phyloP scores from a whole-genome alignment of 2,797 vertebrate species.

The Siniperca undulata region DNA sequence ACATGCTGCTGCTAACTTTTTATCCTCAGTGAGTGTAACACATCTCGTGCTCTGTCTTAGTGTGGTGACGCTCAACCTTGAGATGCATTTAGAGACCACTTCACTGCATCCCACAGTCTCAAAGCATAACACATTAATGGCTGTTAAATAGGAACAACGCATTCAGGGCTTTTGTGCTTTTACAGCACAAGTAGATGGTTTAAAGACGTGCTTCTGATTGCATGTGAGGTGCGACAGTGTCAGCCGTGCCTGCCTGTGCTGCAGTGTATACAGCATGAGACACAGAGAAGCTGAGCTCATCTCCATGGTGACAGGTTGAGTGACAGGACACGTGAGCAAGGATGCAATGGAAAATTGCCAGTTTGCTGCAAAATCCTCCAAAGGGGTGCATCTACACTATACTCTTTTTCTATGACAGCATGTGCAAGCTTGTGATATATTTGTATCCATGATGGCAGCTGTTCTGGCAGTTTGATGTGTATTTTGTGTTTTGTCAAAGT shows the following conservation, averaged over 20 bases:
- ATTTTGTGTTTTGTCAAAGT: slow-evolving; percentile 25
- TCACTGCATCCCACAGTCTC: slow-evolving; percentile 6
- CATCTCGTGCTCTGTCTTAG: slow-evolving; percentile 18
- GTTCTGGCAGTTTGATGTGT: slow-evolving; percentile 11
- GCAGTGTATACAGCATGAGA: slow-evolving; percentile 68
- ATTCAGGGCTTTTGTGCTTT: not conserved
- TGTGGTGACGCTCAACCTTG: slow-evolving; percentile 56
- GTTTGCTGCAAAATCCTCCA: slow-evolving; percentile 72
- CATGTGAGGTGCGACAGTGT: slow-evolving; percentile 16
- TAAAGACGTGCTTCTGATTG: slow-evolving; percentile 9
- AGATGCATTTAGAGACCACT: slow-evolving; percentile 33
- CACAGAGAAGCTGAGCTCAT: slow-evolving; percentile 72
- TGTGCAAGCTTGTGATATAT: slow-evolving; percentile 8
- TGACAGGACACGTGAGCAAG: slow-evolving; percentile 75
- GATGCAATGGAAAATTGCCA: slow-evolving; percentile 72
- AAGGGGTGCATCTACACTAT: slow-evolving; percentile 36
- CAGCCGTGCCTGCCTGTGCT: slow-evolving; percentile 51
- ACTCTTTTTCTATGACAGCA: slow-evolving; percentile 17
- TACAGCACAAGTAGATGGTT: not conserved
- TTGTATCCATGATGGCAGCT: slow-evolving; percentile 8
- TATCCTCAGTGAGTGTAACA: slow-evolving; percentile 13
- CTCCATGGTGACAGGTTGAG: slow-evolving; percentile 80
- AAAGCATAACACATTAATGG: not conserved
- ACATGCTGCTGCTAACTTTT: slow-evolving; percentile 53
- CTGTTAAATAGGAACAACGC: not conserved